Conservation (phyloP, 2,797 vertebrate genomes). For the Pterois miles region DNA sequence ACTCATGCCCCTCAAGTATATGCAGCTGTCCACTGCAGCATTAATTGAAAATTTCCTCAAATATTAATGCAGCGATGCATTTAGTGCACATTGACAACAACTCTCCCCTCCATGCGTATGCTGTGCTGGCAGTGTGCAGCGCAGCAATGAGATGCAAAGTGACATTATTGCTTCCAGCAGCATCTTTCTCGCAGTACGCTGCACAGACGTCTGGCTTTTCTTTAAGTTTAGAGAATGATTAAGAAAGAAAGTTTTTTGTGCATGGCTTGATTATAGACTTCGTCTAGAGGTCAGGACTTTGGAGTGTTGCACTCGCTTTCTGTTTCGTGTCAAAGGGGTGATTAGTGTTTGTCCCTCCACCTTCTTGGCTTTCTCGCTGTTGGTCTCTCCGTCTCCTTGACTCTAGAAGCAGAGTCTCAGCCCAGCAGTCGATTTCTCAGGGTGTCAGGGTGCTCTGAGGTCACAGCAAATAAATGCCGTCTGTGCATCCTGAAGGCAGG, state of each 20-base stretch:
- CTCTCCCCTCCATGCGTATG: slow-evolving; percentile 42
- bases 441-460: slow-evolving; percentile 46
- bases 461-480: slow-evolving; percentile 27
- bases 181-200: slow-evolving; percentile 57
- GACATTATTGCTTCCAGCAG: slow-evolving; percentile 75
- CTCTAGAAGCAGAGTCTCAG: background rate
- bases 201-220: slow-evolving; percentile 21
- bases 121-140: slow-evolving; percentile 61
- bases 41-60: slow-evolving; percentile 49
- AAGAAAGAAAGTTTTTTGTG: slow-evolving; percentile 2
- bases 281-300: slow-evolving; percentile 8
- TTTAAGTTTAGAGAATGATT: slow-evolving; percentile 16
- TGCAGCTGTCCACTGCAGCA: slow-evolving; percentile 24
- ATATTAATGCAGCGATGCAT: slow-evolving; percentile 70
- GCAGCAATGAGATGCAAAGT: slow-evolving; percentile 69
- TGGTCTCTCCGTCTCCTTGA: background rate
- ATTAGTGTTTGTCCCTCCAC: slow-evolving; percentile 1
- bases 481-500: slow-evolving; percentile 12
- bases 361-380: background rate
- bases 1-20: background rate
- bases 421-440: slow-evolving; percentile 14
- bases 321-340: background rate
- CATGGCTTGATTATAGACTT: slow-evolving; percentile 8
- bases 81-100: slow-evolving; percentile 57
- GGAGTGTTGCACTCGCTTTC: background rate